These are phyloP conservation scores for Heterohyrax brucei DNA, from an alignment of 2,797 vertebrate genomes.

Conservation along the genomic window DNA sequence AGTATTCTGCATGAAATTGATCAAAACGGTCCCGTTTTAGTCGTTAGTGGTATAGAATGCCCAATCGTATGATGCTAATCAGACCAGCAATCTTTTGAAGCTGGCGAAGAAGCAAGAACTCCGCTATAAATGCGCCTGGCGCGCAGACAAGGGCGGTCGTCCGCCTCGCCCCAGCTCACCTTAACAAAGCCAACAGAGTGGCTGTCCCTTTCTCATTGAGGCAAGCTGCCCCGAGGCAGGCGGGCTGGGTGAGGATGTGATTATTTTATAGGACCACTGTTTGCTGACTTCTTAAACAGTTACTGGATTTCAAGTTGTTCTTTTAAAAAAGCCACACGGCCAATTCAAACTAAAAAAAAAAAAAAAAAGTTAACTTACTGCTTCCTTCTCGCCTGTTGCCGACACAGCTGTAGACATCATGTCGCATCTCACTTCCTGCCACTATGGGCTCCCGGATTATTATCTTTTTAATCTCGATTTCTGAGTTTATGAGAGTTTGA, in stretches of 20 bases:
- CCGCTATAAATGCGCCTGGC: neutral
- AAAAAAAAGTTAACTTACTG: constrained; percentile 59
- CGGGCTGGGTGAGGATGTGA: neutral
- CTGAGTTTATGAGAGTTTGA: constrained; percentile 41
- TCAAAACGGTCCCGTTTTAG: constrained; percentile 27
- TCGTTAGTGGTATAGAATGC: neutral
- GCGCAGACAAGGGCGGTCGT: neutral
- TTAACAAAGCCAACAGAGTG: neutral
- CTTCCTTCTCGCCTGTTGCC: neutral
- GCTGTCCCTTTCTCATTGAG: neutral
- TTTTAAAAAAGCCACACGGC: neutral
- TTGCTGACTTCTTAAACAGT: constrained; percentile 34
- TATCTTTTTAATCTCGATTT: constrained; percentile 28
- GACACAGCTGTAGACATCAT: neutral
- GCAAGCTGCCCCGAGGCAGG: neutral
- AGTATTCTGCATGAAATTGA: neutral
- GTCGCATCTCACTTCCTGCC: neutral
- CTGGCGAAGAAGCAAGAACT: constrained; percentile 3
- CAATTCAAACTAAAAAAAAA: neutral
- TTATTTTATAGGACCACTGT: constrained; percentile 44
- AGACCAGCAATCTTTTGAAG: neutral
- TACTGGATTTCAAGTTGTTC: constrained; percentile 40
- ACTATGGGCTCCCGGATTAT: constrained; percentile 59
- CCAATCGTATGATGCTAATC: neutral
- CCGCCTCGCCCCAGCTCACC: neutral